A percentile compares a stretch with the other conserved stretches of the same genome.
phyloP scores from a whole-genome alignment of 2,113 vertebrate species.

The Hippocampus zosterae region DNA sequence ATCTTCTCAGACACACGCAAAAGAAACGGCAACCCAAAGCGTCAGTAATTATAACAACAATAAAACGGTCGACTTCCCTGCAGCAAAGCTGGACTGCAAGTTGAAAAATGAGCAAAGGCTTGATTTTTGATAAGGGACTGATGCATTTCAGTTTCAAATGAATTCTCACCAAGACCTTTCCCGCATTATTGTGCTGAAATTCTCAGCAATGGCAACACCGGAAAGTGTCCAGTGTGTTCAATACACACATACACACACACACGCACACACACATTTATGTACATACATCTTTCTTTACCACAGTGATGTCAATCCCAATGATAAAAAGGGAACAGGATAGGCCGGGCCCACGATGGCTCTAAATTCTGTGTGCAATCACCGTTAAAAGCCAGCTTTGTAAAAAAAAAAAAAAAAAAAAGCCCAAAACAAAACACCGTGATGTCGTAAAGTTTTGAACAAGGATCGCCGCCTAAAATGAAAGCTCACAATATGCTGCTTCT shows the following conservation, averaged over 20 bases:
- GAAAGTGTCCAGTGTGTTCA: slow-evolving; percentile 39
- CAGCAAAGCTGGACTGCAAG: slow-evolving; percentile 13
- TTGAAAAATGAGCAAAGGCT: slow-evolving; percentile 32
- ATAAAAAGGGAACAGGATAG: slow-evolving; percentile 58
- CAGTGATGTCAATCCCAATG: slow-evolving; percentile 70
- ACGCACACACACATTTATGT: slow-evolving; percentile 3
- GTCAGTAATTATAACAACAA: slow-evolving; percentile 20
- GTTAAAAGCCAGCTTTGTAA: slow-evolving; percentile 40
- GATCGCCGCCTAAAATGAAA: slow-evolving; percentile 57
- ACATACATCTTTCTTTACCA: slow-evolving; percentile 51
- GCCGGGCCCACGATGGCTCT: slow-evolving; percentile 62
- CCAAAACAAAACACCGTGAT: slow-evolving; percentile 38
- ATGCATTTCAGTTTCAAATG: slow-evolving; percentile 53
- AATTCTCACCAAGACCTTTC: slow-evolving; percentile 26
- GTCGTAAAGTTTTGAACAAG: slow-evolving; percentile 40
- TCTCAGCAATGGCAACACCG: slow-evolving; percentile 41
- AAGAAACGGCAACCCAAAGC: slow-evolving; percentile 25
- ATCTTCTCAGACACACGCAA: slow-evolving; percentile 6
- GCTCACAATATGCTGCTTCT: slow-evolving; percentile 69
- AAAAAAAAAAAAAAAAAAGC: too few species aligned
- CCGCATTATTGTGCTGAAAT: slow-evolving; percentile 36
- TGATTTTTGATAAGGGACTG: slow-evolving; percentile 61
- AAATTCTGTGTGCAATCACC: slow-evolving; percentile 65
- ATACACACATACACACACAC: neutral
- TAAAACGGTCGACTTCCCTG: slow-evolving; percentile 8